phyloP scores from a whole-genome alignment of 2,888 invertebrate species.

The Zonitis immaculata region DNA sequence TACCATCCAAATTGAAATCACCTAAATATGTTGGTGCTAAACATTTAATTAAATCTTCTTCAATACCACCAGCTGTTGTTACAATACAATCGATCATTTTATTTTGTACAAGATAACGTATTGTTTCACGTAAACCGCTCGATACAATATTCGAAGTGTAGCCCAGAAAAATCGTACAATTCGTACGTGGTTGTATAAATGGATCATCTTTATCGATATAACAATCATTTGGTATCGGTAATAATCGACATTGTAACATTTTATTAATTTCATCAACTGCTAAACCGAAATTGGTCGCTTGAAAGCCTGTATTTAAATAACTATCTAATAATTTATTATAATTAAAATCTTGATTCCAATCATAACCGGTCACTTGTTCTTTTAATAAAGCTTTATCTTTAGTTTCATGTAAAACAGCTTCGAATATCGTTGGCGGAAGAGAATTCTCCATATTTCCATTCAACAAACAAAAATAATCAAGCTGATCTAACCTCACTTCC shows the following conservation, averaged over 20 bases:
- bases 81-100: constrained; percentile 94
- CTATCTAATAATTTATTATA: constrained; percentile 78
- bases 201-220: constrained; percentile 70
- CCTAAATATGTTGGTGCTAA: constrained; percentile 92
- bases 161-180: constrained; percentile 94
- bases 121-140: constrained; percentile 87
- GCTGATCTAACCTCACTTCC: not conserved
- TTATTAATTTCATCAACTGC: constrained; percentile 87
- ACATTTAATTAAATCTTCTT: constrained; percentile 99
- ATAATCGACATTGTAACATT: constrained; percentile 76
- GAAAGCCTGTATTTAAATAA: constrained; percentile 86
- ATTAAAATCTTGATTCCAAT: constrained; percentile 87
- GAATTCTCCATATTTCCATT: not conserved
- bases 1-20: constrained; percentile 80
- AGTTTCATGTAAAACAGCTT: constrained; percentile 40
- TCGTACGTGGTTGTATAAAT: constrained; percentile 69
- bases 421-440: constrained; percentile 14
- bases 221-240: constrained; percentile 64
- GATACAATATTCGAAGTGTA: constrained; percentile 98
- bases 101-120: constrained; percentile 81
- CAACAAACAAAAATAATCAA: not conserved
- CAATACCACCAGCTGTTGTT: constrained; percentile 95
- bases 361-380: constrained; percentile 73
- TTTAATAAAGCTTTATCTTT: constrained; percentile 35
- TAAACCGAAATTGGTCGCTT: constrained; percentile 91